Base-by-base conservation (phyloP, 1,140 invertebrate species). In the Heliconius hewitsoni region DNA sequence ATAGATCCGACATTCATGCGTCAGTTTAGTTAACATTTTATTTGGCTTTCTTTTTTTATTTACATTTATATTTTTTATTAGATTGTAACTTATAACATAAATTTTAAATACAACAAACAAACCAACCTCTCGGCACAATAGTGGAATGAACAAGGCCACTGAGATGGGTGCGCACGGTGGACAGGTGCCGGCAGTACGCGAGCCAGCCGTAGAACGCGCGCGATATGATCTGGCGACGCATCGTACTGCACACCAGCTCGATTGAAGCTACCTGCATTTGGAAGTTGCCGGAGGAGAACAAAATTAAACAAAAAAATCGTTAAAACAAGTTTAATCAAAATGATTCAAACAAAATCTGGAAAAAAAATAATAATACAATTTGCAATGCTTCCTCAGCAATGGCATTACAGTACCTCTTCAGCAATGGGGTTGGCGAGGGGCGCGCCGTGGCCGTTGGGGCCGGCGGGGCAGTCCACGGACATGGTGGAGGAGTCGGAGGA, bases 171-270 rank as follows among this genome's bases (percentile, higher is more conserved):
- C 98, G 94, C 1, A 99, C 98, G 0, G 98, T 99, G 77, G 97
- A 97, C 83, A 99, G 94, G 91, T 99, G 98, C 18, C 98, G 95
- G 90, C 98, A 98, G 90, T 99, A 98, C 11, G 98, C 98, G 71
- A 99, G 94, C 98, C 98, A 99, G 76, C 98, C 98, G 92, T 99
- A 99, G 93, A 99, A 99, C 70, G 98, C 98, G 82, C 98, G 95
- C 0, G 98, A 98, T 80, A 99, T 97, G 76, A 99, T 99, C 95
- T 99, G 98, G 66, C 97, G 96, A 82, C 97, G 97, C 98, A 99
- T 99, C 0, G 98, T 98, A 88, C 97, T 97, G 95, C 98, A 99
- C n/a, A 99, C 96, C 78, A 97, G 95, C 87, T 96, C 95, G 60
- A 96, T 96, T 76, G 95, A 96, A 30, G 95, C 95, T 27, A 93